Base-by-base conservation (phyloP, 2,113 vertebrate species). In the Copsychus sechellarum region DNA sequence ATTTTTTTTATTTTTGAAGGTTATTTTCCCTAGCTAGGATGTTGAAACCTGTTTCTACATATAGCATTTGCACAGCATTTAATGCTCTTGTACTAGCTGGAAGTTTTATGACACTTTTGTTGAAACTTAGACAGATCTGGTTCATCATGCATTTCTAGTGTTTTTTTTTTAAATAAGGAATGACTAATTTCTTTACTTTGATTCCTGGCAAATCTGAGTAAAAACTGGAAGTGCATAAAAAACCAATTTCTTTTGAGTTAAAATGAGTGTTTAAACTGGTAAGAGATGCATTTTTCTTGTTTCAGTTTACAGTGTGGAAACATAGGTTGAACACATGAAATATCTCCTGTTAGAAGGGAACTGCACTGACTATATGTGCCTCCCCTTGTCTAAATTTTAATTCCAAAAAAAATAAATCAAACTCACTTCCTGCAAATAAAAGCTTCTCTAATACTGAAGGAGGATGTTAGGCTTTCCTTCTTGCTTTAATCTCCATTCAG, bases 81-180 rank as follows among this genome's bases (percentile, higher is more conserved):
- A 66, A 64, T 88, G 60, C 28, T 93, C 38, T 61, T 91, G 60
- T 86, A n/a, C 64, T 78, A 43, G 60, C 64, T 95, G 83, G 65
- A 88, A 91, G 53, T 73, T 91, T 81, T 78, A 31, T 45, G 47
- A 33, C 12, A 60, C 64, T 91, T 88, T 34, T 4, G 38, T 86
- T 86, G 66, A 90, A 74, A 45, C 22, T 81, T 74, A 60, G 89
- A 92, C 94, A 96, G 86, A 92, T 95, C 51, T 95, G n/a, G 94
- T 93, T 95, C 83, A 94, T 78, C 64, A 29, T 60, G 67, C 22
- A 5, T 77, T 61, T 88, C 42, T 72, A 79, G 14, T 65, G 62
- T 5, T 65, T 48, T 43, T 76, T 57, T 43, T 33, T 64, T 14
- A 64, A 64, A 34, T 38, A 88, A 85, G 29, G 47, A 74, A 64